Base-by-base conservation (phyloP, 2,797 vertebrate genomes). In the Pipistrellus nathusii region DNA sequence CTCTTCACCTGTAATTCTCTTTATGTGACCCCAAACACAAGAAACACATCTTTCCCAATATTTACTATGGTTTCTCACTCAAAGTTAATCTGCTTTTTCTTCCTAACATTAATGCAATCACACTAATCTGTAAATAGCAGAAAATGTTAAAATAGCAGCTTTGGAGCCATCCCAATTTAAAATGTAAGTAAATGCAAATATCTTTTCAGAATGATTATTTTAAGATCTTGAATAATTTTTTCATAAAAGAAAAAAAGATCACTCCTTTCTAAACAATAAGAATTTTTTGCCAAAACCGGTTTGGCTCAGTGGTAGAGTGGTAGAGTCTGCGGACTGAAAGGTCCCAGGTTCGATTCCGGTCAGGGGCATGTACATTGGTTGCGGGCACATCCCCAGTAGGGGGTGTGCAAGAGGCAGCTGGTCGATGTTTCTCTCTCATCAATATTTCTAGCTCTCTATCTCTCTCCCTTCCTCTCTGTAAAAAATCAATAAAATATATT, bases 11-110 rank as follows among this genome's bases (percentile, higher is more conserved):
- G 69, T 41, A 88, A 76, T 81, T 85, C 25, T 90, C 59, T 88
- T 94, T 85, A 80, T 21, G 7, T 14, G 21, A 86, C 30, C 68
- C 62, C 78, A 93, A 88, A 27, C 48, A 93, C 25, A 91, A 27
- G 46, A 90, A 27, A 91, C 53, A 83, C 3, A 8, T 35, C 44
- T 93, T 96, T 81, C 35, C 82, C 87, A 77, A 62, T 77, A 95
- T 81, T 90, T 93, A 84, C 75, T 77, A 91, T 30, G 83, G 41
- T 53, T 95, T 94, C 57, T 77, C 32, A 71, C 8, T 91, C 71
- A 71, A 44, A 78, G 17, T 82, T 88, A 88, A 89, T 84, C 6
- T 80, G 20, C 14, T 12, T 75, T 89, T 85, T 81, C 75, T 83
- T 83, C 89, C 38, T 75, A 90, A 27, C 53, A 88, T 51, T 88